Evolutionary conservation across 2,888 invertebrate species (phyloP), one percentile per base, ranked within the genome.

Genomic region (Scaptomyza caliginosa): DNA sequence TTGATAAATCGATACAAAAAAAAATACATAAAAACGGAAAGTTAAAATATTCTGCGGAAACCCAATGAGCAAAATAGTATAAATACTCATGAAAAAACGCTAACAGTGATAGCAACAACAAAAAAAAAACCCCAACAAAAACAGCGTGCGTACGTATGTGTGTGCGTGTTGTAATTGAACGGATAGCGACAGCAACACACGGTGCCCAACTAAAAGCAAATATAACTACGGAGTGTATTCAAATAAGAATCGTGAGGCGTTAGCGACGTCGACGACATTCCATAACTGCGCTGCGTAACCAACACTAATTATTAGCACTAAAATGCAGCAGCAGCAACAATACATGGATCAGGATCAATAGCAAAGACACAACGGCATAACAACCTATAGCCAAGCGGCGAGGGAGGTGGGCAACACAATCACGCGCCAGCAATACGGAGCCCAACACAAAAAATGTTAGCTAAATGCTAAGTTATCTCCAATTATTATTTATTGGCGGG

Each of bases 401-500:
- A 30, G 46, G 34, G 55, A 52, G 49, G 64, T 48, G 60, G 39
- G 28, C 11, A 28, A 19, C 51, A 65, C 62, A 66, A 86, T 84
- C 87, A 86, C 81, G 82, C 87, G 85, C 80, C 51, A 68, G 46
- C 82, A 81, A 74, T 62, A 84, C 85, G 81, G 68, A 73, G 69
- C 43, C 51, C 36, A 43, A 43, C 43, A 58, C 43, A 30, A 59
- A 69, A 86, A 86, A 82, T 70, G 81, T 82, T 84, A 82, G 87
- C 82, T 67, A 86, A 77, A 84, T 68, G 57, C 81, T 63, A 72
- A 84, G 72, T 81, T 84, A 86, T 84, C 87, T 86, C 74, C 69
- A 77, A 81, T 84, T 81, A 86, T 75, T 84, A 75, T 77, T 86
- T 77, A 70, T 77, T 81, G 77, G 77, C 67, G 74, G 63, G 63